Conservation (phyloP, 2,888 invertebrate genomes). For the Hyppa rectilinea region DNA sequence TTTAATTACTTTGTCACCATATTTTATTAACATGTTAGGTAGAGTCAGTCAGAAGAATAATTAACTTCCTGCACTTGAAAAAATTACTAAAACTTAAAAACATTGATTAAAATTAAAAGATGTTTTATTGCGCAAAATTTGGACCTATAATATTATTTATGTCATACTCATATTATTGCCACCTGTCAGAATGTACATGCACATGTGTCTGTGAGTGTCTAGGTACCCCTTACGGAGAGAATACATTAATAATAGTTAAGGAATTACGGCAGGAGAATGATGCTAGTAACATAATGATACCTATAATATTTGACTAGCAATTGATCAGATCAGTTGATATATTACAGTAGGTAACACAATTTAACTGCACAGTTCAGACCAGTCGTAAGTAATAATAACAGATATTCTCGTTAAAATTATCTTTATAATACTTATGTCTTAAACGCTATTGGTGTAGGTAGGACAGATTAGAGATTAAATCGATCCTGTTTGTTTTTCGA, state of each 20-base stretch:
- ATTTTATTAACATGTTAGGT: background rate
- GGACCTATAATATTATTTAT: background rate
- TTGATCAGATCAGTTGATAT: background rate
- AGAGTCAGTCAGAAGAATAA: background rate
- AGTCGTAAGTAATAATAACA: background rate
- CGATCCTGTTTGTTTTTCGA: conserved; percentile 6
- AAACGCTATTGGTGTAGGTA: background rate
- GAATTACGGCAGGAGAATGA: background rate
- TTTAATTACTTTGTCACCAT: too few species aligned
- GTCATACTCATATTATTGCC: background rate
- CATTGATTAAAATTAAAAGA: background rate
- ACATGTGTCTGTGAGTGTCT: background rate
- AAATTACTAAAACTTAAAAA: too few species aligned
- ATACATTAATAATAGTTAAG: too few species aligned
- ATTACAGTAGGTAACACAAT: background rate
- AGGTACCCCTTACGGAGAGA: background rate
- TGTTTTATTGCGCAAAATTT: background rate
- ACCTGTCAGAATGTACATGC: background rate
- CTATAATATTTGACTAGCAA: too few species aligned
- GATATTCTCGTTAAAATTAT: background rate
- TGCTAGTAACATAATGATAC: too few species aligned
- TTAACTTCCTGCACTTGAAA: background rate
- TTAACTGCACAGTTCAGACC: background rate
- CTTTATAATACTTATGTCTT: background rate
- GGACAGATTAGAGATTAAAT: background rate